Conservation (phyloP, 1,140 invertebrate species). For the Aricia agestis region DNA sequence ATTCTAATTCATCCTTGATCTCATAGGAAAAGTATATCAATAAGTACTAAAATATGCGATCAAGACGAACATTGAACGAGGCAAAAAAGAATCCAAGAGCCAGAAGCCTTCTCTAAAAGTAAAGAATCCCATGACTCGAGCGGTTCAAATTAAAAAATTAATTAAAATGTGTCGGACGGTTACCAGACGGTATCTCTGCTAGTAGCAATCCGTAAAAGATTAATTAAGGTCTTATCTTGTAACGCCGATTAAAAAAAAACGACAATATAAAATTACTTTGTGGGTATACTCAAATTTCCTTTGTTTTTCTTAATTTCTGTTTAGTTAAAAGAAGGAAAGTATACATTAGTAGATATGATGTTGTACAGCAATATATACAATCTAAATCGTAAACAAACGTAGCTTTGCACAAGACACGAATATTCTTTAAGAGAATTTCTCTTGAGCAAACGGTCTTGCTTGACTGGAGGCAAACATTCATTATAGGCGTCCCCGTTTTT, state of each 20-base stretch:
- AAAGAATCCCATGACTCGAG: not conserved
- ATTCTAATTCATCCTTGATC: too few species aligned
- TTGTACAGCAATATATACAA: not conserved
- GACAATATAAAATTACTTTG: not conserved
- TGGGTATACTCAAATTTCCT: not conserved
- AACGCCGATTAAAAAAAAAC: not conserved
- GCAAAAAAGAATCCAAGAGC: not conserved
- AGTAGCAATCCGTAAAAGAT: not conserved
- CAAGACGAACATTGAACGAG: not conserved
- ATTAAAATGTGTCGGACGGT: not conserved
- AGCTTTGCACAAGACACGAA: not conserved
- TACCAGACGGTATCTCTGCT: not conserved
- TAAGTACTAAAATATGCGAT: too few species aligned
- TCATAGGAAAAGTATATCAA: too few species aligned
- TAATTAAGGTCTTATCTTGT: constrained; percentile 2
- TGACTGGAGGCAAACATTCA: constrained; percentile 9
- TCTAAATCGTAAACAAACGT: constrained; percentile 5
- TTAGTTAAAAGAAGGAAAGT: not conserved
- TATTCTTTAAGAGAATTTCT: not conserved
- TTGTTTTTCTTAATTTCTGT: not conserved
- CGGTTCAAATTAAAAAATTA: not conserved
- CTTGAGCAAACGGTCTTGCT: constrained; percentile 11
- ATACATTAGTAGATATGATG: not conserved
- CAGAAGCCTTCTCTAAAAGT: not conserved
- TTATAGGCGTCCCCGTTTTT: constrained; percentile 21